phyloP scores from a whole-genome alignment of 2,797 vertebrate species.

The Halcyon smyrnensis region DNA sequence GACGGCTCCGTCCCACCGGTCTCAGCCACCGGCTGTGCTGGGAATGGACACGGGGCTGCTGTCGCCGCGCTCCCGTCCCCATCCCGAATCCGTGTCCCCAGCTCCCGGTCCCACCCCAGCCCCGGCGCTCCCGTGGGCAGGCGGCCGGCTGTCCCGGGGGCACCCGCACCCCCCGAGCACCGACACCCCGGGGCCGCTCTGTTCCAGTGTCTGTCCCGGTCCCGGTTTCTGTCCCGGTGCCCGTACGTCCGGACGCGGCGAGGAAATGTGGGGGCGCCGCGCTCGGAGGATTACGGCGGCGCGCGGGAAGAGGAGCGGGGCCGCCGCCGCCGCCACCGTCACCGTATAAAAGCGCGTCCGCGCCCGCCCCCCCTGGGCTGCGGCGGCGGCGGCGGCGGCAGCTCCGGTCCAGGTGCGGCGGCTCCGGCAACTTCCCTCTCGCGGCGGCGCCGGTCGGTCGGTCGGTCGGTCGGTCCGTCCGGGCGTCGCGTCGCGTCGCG shows the following conservation, averaged over 20 bases:
- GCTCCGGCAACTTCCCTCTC: not conserved
- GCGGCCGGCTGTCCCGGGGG: not conserved
- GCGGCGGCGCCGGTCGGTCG: not conserved
- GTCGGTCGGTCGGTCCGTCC: not conserved
- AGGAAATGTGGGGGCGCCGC: not conserved
- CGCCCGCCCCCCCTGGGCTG: conserved; percentile 19
- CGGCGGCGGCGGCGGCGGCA: conserved; percentile 2
- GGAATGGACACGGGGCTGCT: no score
- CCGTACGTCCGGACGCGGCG: not conserved
- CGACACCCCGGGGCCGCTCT: not conserved
- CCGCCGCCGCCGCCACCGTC: not conserved
- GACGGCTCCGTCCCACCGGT: not conserved
- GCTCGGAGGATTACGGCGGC: conserved; percentile 70
- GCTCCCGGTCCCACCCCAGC: not conserved
- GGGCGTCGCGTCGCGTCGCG: not conserved
- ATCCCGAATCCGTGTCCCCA: not conserved
- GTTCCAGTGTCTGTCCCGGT: not conserved
- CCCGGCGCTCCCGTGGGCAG: not conserved
- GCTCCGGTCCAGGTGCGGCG: conserved; percentile 9
- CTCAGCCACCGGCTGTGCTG: not conserved
- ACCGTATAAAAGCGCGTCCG: conserved; percentile 44
- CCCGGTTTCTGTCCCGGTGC: no score
- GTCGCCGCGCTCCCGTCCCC: not conserved
- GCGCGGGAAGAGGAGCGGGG: conserved; percentile 15
- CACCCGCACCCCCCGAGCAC: no score